Percentiles rank a stretch among this genome's conserved stretches.
These are phyloP conservation scores for Dascillus cervinus DNA, from an alignment of 2,888 invertebrate species.

Conservation along the genomic window DNA sequence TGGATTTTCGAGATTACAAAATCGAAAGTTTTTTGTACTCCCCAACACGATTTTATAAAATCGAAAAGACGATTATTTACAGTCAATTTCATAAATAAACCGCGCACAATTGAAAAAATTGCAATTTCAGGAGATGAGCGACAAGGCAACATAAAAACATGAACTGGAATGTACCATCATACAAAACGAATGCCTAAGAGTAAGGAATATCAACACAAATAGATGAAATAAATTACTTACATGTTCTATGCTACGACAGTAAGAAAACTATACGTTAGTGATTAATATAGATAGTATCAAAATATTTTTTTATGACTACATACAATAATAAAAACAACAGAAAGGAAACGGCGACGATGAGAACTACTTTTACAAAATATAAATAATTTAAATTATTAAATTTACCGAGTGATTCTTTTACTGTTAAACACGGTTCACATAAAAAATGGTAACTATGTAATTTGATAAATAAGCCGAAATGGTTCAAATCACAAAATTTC, in stretches of 20 bases:
- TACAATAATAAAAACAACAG: constrained; percentile 16
- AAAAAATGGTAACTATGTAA: constrained; percentile 28
- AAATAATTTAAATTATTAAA: too few species aligned
- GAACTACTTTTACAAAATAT: too few species aligned
- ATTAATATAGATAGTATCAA: constrained; percentile 28
- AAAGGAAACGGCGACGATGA: constrained; percentile 12
- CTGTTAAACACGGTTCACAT: too few species aligned
- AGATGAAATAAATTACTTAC: constrained; percentile 22
- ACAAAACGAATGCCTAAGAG: constrained; percentile 24
- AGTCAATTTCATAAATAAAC: constrained; percentile 14
- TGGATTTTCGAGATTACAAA: constrained; percentile 34
- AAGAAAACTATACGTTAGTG: constrained; percentile 15
- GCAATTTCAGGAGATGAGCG: not conserved
- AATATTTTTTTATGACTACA: constrained; percentile 27
- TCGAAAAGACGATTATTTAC: constrained; percentile 26
- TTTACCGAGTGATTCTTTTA: too few species aligned
- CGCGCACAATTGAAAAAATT: not conserved
- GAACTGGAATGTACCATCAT: constrained; percentile 35
- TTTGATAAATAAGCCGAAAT: constrained; percentile 33
- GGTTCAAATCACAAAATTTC: constrained; percentile 5
- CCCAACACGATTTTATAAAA: constrained; percentile 31
- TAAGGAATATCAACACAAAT: constrained; percentile 17
- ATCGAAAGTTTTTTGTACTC: constrained; percentile 33
- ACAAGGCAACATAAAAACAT: constrained; percentile 11
- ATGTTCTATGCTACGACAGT: constrained; percentile 18